Conservation (phyloP, 2,888 invertebrate species). For the Ecdyonurus torrentis region DNA sequence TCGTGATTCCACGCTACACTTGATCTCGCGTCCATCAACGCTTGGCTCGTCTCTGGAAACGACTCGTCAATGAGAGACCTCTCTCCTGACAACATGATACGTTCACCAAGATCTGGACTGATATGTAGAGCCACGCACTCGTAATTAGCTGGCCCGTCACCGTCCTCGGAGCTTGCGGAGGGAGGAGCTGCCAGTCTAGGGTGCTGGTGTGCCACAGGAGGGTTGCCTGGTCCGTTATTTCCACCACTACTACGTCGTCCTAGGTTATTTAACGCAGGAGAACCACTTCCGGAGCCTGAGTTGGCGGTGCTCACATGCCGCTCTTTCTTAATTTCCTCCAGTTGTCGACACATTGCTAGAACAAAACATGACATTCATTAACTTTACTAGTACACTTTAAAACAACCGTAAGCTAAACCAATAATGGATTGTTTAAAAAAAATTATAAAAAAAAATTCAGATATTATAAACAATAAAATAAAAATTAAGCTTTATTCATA, state of each 20-base stretch:
- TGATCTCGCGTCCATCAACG: conserved; percentile 59
- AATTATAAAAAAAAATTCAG: no score
- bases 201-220: neutral
- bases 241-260: neutral
- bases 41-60: conserved; percentile 39
- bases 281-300: conserved; percentile 6
- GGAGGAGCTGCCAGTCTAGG: conserved; percentile 1
- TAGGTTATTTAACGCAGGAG: neutral
- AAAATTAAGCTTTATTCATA: no score
- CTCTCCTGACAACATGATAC: conserved; percentile 68
- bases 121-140: conserved; percentile 68
- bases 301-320: conserved; percentile 15
- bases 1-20: conserved; percentile 72
- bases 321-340: conserved; percentile 50
- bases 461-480: no score
- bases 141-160: conserved; percentile 29
- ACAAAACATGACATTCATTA: no score
- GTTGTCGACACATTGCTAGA: conserved; percentile 53
- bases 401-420: no score
- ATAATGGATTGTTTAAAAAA: no score
- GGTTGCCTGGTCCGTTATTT: neutral
- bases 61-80: conserved; percentile 55
- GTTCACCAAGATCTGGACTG: conserved; percentile 62
- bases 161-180: conserved; percentile 23
- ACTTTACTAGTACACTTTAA: no score